Evolutionary conservation across 1,140 invertebrate species (phyloP).

Genomic region (Bombus turneri): DNA sequence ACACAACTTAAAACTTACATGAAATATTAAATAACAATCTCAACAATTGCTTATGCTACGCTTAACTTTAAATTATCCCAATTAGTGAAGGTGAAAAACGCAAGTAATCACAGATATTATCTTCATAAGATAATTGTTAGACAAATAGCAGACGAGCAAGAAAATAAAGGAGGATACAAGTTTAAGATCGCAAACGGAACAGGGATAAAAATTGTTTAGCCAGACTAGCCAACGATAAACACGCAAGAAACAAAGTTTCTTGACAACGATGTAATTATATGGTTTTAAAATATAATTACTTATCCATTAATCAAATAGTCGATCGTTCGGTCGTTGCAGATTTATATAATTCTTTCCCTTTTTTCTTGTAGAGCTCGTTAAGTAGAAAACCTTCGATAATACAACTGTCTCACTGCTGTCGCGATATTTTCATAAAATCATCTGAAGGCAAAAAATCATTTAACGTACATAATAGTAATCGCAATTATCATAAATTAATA

Average conservation of each 20-base stretch:
- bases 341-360: no score
- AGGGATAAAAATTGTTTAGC: background rate
- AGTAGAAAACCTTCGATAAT: background rate
- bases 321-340: background rate
- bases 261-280: background rate
- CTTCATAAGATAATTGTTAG: background rate
- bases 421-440: background rate
- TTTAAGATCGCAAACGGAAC: background rate
- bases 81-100: background rate
- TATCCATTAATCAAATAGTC: background rate
- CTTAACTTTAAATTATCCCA: background rate
- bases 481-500: background rate
- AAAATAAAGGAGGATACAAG: background rate
- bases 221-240: background rate
- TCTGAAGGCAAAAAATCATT: background rate
- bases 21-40: background rate
- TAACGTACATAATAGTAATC: background rate
- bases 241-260: background rate
- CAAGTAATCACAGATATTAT: background rate
- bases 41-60: background rate
- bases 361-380: background rate
- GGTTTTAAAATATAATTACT: background rate
- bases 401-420: background rate
- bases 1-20: background rate
- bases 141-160: background rate